Percentiles rank a stretch among this genome's conserved stretches.
These are phyloP conservation scores for Ianthella basta DNA, from an alignment of 37 sponge, comb jelly and placozoan genomes.

Conservation along the genomic window DNA sequence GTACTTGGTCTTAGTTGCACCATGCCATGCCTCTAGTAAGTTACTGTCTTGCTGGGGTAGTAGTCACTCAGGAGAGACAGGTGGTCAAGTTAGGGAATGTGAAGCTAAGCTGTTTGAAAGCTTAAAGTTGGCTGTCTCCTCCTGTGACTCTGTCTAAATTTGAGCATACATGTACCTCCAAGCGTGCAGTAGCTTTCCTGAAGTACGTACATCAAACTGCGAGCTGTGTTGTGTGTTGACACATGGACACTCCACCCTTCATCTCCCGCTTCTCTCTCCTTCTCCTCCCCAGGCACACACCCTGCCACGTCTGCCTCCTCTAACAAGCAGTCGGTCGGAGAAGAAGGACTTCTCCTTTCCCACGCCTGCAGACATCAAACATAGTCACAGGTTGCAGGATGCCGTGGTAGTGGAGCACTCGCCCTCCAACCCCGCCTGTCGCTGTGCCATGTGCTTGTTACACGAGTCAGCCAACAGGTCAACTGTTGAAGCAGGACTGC, in stretches of 20 bases:
- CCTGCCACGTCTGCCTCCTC: constrained; percentile 71
- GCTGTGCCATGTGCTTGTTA: constrained; percentile 57
- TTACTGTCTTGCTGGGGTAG: no score
- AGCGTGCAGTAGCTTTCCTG: no score
- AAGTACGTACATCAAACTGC: no score
- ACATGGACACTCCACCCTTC: not conserved
- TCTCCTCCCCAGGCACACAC: constrained; percentile 37
- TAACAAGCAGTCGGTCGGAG: not conserved
- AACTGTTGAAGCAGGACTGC: not conserved
- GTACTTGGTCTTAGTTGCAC: no score
- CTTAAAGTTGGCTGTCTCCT: no score
- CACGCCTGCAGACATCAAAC: constrained; percentile 37
- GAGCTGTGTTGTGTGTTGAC: not conserved
- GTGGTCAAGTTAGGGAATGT: no score
- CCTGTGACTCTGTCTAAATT: no score
- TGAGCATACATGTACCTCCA: no score
- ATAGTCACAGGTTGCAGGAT: constrained; percentile 31
- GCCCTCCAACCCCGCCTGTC: constrained; percentile 61
- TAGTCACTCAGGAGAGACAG: no score
- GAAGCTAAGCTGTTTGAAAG: no score
- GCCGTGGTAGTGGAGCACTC: constrained; percentile 38
- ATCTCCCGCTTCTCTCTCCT: not conserved
- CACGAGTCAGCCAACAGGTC: constrained; percentile 4
- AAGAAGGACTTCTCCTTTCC: constrained; percentile 48
- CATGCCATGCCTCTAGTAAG: no score